Conservation (phyloP, 2,113 vertebrate genomes). For the Fulmarus glacialis region DNA sequence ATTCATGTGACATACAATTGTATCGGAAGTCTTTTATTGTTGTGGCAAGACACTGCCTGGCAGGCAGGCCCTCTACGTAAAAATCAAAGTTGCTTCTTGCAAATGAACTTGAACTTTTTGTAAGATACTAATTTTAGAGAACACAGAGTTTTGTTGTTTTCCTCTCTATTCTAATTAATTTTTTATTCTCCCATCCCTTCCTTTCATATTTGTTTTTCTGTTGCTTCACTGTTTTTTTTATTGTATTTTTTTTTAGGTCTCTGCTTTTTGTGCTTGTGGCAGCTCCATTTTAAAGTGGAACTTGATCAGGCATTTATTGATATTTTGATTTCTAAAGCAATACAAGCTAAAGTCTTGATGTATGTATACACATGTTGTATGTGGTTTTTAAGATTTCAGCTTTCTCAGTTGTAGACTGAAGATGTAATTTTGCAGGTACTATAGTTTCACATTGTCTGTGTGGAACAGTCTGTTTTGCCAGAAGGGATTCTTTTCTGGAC, state of each 20-base stretch:
- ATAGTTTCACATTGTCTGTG: background rate
- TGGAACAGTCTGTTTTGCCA: background rate
- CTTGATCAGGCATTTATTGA: background rate
- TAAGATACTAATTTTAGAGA: background rate
- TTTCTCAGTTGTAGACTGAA: background rate
- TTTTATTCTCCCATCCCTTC: background rate
- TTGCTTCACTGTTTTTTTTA: background rate
- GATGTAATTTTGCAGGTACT: background rate
- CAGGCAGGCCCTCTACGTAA: background rate
- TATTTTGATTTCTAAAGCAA: background rate
- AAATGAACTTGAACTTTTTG: background rate
- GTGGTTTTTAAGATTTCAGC: background rate
- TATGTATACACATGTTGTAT: background rate
- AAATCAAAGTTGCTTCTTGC: background rate
- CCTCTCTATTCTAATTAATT: background rate
- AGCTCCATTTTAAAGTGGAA: background rate
- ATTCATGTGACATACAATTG: background rate
- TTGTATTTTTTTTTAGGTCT: background rate
- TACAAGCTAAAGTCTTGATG: background rate
- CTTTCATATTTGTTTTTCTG: background rate
- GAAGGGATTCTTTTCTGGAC: background rate
- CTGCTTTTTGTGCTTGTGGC: background rate
- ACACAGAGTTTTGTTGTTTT: background rate
- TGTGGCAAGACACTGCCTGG: background rate
- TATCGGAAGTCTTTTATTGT: background rate